Percentiles rank a stretch among this genome's conserved stretches.
These are phyloP conservation scores for Tamandua tetradactyla DNA, from an alignment of 2,797 vertebrate genomes.

Conservation along the genomic window DNA sequence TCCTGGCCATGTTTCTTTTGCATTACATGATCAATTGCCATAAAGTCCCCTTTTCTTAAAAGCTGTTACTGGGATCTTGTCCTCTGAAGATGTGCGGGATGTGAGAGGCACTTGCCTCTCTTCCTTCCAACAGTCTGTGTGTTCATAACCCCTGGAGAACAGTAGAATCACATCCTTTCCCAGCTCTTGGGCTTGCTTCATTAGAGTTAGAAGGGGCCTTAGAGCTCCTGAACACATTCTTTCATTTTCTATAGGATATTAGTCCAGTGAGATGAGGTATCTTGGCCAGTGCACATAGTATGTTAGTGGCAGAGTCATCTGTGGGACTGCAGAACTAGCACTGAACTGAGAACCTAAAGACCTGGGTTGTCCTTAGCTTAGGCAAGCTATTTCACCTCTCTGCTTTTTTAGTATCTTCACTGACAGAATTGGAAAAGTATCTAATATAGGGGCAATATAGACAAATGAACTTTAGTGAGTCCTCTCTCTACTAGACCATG, in stretches of 20 bases:
- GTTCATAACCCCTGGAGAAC: not conserved
- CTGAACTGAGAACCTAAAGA: conserved; percentile 31
- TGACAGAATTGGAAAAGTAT: not conserved
- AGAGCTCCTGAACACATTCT: conserved; percentile 9
- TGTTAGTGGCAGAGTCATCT: not conserved
- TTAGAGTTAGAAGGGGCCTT: conserved; percentile 37
- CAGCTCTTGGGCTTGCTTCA: not conserved
- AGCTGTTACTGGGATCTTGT: conserved; percentile 36
- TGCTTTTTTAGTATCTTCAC: not conserved
- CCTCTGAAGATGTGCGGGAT: not conserved
- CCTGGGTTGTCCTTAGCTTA: not conserved
- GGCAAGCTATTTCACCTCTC: conserved; percentile 20
- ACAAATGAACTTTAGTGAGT: not conserved
- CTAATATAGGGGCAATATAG: not conserved
- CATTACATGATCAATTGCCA: conserved; percentile 41
- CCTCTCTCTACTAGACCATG: not conserved
- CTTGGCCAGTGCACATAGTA: not conserved
- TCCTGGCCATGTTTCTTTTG: not conserved
- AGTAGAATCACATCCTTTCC: not conserved
- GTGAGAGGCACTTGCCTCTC: not conserved
- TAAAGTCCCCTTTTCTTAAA: not conserved
- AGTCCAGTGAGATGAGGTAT: conserved; percentile 8
- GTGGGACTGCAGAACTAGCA: not conserved
- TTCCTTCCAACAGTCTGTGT: not conserved
- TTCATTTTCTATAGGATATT: conserved; percentile 1